Evolutionary conservation across 2,113 vertebrate species (phyloP).

Genomic region (Erythrocercus mccallii): DNA sequence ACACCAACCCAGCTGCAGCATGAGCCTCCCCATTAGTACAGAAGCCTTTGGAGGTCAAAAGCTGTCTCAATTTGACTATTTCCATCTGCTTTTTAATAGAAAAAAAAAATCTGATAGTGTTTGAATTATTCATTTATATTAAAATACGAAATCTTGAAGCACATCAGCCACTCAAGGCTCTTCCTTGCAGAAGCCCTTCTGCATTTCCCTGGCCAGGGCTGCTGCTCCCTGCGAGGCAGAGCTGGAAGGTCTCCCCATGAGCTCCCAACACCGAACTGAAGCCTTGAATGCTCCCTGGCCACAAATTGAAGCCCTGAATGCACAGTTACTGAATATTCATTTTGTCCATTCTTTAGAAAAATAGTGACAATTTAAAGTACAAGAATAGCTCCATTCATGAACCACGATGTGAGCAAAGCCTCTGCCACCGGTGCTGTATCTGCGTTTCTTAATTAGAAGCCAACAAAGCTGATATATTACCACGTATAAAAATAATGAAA

Average conservation of each 20-base stretch:
- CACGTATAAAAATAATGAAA: not conserved
- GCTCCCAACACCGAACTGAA: not conserved
- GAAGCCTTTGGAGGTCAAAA: not conserved
- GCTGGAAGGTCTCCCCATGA: not conserved
- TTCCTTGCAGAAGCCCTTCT: not conserved
- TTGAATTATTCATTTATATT: not conserved
- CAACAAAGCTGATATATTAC: conserved; percentile 2
- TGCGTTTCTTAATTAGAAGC: not conserved
- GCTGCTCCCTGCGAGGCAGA: not conserved
- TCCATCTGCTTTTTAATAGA: not conserved
- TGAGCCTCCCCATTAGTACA: not conserved
- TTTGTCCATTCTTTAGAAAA: conserved; percentile 27
- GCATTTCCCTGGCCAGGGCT: not conserved
- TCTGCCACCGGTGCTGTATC: not conserved
- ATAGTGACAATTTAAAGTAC: not conserved
- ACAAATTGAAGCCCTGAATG: not conserved
- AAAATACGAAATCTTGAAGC: not conserved
- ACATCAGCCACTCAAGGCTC: not conserved
- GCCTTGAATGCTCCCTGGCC: not conserved
- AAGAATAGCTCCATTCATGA: conserved; percentile 42
- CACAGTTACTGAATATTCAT: conserved; percentile 40
- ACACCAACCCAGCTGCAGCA: not conserved
- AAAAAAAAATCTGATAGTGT: not conserved
- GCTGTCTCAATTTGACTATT: not conserved
- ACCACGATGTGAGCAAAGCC: not conserved